phyloP scores from a whole-genome alignment of 2,888 invertebrate genomes.

The Caenorhabditis imperialis region DNA sequence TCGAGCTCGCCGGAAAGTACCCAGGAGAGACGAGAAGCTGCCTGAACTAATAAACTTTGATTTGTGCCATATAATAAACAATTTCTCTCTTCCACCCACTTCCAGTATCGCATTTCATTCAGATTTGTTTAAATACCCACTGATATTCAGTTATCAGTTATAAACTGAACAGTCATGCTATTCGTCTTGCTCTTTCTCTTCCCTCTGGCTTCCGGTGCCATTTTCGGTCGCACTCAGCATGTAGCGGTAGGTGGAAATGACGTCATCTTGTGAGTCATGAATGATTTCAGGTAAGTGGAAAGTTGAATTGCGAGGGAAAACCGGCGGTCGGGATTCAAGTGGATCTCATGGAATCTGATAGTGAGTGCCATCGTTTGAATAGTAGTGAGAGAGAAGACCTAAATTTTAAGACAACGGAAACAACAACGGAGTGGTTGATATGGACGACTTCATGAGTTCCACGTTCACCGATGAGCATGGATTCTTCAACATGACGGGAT shows the following conservation, averaged over 20 bases:
- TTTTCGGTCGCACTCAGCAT: slow-evolving; percentile 19
- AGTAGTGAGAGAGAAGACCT: background rate
- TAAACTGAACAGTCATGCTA: too few relatives aligned
- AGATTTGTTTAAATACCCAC: too few relatives aligned
- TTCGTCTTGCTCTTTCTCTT: background rate
- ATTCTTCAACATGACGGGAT: slow-evolving; percentile 55
- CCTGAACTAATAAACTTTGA: slow-evolving; percentile 39
- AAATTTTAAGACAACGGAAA: slow-evolving; percentile 41
- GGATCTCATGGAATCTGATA: slow-evolving; percentile 66
- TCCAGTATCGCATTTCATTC: too few relatives aligned
- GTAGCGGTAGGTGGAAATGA: slow-evolving; percentile 12
- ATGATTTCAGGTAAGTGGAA: slow-evolving; percentile 37
- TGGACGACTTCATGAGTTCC: slow-evolving; percentile 62
- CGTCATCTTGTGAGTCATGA: slow-evolving; percentile 1
- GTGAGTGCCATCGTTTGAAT: slow-evolving; percentile 16
- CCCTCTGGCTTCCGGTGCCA: slow-evolving; percentile 5
- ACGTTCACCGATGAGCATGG: slow-evolving; percentile 58
- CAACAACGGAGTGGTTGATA: slow-evolving; percentile 52
- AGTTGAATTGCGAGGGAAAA: slow-evolving; percentile 59
- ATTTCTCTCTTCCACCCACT: too few relatives aligned
- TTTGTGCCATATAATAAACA: too few relatives aligned
- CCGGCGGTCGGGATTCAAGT: slow-evolving; percentile 58
- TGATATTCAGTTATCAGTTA: too few relatives aligned
- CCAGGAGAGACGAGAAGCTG: slow-evolving; percentile 63
- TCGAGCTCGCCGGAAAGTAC: slow-evolving; percentile 61